These are phyloP conservation scores for Psilopsiagon aurifrons DNA, from an alignment of 2,113 vertebrate species.

Conservation along the genomic window DNA sequence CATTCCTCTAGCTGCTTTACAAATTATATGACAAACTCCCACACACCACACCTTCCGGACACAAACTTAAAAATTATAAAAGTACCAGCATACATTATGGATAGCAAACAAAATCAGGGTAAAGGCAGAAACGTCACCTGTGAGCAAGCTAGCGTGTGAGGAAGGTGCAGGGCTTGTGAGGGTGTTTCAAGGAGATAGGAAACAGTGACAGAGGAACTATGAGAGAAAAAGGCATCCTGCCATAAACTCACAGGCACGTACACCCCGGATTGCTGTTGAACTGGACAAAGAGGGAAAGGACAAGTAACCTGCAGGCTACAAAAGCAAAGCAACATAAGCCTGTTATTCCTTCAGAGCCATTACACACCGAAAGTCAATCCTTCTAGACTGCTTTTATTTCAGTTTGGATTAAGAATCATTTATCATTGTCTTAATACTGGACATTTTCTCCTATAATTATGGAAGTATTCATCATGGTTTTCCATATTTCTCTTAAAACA, in stretches of 20 bases:
- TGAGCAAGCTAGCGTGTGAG: background rate
- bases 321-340: background rate
- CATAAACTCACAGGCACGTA: background rate
- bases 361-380: background rate
- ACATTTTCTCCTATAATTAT: background rate
- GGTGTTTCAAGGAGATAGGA: background rate
- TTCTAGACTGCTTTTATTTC: background rate
- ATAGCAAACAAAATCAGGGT: background rate
- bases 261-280: background rate
- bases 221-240: background rate
- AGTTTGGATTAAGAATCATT: background rate
- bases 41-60: background rate
- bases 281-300: background rate
- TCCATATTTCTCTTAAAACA: background rate
- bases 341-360: background rate
- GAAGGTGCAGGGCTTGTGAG: background rate
- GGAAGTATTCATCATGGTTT: background rate
- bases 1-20: background rate
- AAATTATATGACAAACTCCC: background rate
- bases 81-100: background rate
- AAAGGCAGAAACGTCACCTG: background rate
- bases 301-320: background rate
- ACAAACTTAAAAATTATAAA: background rate
- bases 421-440: background rate
- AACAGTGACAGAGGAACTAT: background rate